Conservation (phyloP, 2,113 vertebrate genomes). For the Sitta europaea region DNA sequence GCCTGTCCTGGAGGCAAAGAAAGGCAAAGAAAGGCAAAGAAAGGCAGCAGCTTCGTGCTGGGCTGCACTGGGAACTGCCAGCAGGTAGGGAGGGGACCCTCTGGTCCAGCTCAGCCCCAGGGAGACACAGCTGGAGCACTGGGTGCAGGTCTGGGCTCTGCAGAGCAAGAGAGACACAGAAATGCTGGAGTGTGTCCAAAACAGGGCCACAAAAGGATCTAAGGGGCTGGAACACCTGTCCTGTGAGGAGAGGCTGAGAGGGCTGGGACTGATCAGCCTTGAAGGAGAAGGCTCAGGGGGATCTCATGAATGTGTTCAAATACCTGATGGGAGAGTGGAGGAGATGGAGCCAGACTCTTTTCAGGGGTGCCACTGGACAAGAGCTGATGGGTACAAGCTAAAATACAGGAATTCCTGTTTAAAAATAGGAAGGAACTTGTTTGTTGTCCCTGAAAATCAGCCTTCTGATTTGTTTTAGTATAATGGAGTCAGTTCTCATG, state of each 20-base stretch:
- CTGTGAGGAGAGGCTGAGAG: neutral
- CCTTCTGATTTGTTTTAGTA: too few species aligned
- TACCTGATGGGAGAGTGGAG: neutral
- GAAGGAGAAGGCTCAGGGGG: neutral
- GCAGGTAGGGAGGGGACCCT: neutral
- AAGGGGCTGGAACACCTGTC: neutral
- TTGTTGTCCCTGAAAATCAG: too few species aligned
- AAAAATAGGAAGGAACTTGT: neutral
- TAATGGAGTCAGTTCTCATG: too few species aligned
- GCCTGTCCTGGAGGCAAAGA: rapidly evolving
- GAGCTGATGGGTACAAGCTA: neutral
- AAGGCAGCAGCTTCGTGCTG: neutral
- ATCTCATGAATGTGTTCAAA: neutral
- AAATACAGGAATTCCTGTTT: neutral
- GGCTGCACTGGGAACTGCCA: neutral
- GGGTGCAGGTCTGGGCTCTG: neutral
- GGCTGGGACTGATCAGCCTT: neutral
- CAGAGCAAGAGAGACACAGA: neutral
- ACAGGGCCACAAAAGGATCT: neutral
- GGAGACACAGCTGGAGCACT: neutral
- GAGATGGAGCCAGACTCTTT: neutral
- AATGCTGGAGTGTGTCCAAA: neutral
- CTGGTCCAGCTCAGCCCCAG: neutral
- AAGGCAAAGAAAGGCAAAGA: neutral
- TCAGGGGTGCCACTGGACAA: neutral